These are phyloP conservation scores for Sphaerodactylus townsendi DNA, from an alignment of 2,113 vertebrate genomes.

Conservation along the genomic window DNA sequence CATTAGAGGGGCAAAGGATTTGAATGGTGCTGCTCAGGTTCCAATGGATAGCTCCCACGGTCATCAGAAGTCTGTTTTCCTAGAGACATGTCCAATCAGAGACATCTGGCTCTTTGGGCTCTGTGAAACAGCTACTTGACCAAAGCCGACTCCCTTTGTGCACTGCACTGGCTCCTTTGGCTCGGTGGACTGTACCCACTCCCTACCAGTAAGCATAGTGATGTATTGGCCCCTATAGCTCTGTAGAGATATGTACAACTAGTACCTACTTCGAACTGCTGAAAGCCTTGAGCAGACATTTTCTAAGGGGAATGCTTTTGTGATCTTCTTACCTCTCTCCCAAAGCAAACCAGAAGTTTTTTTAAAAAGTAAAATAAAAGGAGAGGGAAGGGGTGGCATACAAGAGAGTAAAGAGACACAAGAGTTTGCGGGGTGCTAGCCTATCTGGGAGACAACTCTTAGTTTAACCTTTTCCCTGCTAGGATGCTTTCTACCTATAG, in stretches of 20 bases:
- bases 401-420: neutral
- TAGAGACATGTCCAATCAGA: too few species aligned
- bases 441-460: neutral
- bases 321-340: neutral
- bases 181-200: too few species aligned
- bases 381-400: too few species aligned
- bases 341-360: neutral
- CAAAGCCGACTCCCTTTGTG: too few species aligned
- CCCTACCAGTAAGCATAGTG: too few species aligned
- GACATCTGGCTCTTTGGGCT: too few species aligned
- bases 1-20: neutral
- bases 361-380: neutral
- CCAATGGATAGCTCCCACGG: neutral
- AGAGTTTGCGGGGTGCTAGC: neutral
- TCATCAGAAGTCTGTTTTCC: too few species aligned
- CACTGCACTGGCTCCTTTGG: too few species aligned
- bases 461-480: neutral
- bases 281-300: neutral
- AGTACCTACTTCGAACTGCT: too few species aligned
- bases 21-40: neutral
- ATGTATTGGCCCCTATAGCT: too few species aligned
- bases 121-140: too few species aligned
- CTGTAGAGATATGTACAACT: too few species aligned
- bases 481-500: neutral
- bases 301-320: neutral